Conservation (phyloP, 2,888 invertebrate genomes). For the Catocala nupta region DNA sequence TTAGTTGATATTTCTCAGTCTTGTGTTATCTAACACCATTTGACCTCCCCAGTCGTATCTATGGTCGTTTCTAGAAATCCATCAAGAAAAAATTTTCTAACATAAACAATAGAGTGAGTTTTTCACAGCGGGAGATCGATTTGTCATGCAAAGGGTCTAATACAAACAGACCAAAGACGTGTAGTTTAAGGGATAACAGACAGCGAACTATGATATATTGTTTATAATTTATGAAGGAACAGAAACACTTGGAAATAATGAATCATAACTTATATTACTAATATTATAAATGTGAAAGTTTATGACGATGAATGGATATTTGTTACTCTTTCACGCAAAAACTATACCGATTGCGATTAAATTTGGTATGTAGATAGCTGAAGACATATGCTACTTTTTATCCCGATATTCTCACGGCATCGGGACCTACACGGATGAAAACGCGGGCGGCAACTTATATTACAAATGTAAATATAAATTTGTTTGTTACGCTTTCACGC, state of each 20-base stretch:
- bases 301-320: too few species aligned
- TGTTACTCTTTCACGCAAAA: too few species aligned
- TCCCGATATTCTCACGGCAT: too few species aligned
- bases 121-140: slow-evolving; percentile 57
- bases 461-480: too few species aligned
- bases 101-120: slow-evolving; percentile 42
- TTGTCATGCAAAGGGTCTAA: slow-evolving; percentile 51
- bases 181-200: slow-evolving; percentile 3
- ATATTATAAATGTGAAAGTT: too few species aligned
- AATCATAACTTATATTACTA: too few species aligned
- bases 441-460: too few species aligned
- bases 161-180: slow-evolving; percentile 32
- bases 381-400: too few species aligned
- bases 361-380: too few species aligned
- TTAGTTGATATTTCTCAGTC: slow-evolving; percentile 3
- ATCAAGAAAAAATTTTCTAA: slow-evolving; percentile 43
- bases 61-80: slow-evolving; percentile 26
- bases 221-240: not conserved
- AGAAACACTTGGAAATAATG: not conserved
- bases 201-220: not conserved
- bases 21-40: slow-evolving; percentile 21
- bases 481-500: too few species aligned
- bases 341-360: too few species aligned
- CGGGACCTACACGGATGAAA: too few species aligned
- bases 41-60: slow-evolving; percentile 29